Base-by-base conservation (phyloP, 2,888 invertebrate species). In the Acronicta aceris region DNA sequence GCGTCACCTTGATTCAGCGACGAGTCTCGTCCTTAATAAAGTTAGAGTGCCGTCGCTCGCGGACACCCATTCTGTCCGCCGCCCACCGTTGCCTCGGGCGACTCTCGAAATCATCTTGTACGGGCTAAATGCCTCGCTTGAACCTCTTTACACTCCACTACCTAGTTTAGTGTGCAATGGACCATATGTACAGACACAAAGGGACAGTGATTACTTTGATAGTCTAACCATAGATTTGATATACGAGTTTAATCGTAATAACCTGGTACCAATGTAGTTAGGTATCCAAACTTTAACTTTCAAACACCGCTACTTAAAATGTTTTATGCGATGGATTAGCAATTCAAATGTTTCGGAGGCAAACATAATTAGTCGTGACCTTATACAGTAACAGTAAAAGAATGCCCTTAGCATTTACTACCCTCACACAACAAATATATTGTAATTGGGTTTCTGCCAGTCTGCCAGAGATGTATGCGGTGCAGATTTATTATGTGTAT, bases 1-100 rank as follows among this genome's bases (percentile, higher is more conserved):
- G 89, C 92, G 91, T 91, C 92, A 94, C 92, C 94, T 94, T 94
- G 90, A 89, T 91, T 92, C 91, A 86, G 87, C 84, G 86, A 81
- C 82, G 86, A 88, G 89, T 85, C 83, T 89, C 86, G 81, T 88
- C 84, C 87, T 89, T 93, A 92, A 92, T 93, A 91, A 90, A 93
- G 91, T 94, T 93, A 93, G 89, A 89, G 88, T 86, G 89, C 84
- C 87, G 87, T 82, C 82, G 83, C 81, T 86, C 82, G 84, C 81
- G 87, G 88, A 84, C 85, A 76, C 81, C 81, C 83, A 78, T 82
- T 78, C 78, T 74, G 78, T 81, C 78, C 83, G 71, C 81, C 86
- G 81, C 84, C 82, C 86, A 77, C 81, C 79, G 77, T 78, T 78
- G 85, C 87, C 85, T 80, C 80, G 81, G 82, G 84, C 83, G 73